Evolutionary conservation across 2,797 vertebrate genomes (phyloP).

Genomic region (Poeciliopsis turneri): DNA sequence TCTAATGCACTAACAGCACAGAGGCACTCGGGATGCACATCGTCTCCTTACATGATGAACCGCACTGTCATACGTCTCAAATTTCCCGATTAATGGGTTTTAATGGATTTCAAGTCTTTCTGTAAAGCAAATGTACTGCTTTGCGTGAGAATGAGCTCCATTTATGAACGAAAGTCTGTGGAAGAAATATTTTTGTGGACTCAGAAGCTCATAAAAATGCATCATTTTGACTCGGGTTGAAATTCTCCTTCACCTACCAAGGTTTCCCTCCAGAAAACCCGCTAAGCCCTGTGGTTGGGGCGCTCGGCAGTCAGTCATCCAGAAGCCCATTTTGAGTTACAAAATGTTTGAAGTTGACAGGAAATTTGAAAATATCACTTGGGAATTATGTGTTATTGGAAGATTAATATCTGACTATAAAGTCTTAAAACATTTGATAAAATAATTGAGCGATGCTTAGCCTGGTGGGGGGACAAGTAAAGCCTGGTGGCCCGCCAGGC

Average conservation of each 20-base stretch:
- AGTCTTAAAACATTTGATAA: no score
- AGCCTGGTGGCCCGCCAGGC: no score
- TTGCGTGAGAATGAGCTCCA: conserved; percentile 15
- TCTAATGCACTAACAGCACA: conserved; percentile 37
- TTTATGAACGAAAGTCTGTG: background rate
- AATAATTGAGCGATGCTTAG: no score
- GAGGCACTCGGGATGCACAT: background rate
- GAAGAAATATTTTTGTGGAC: background rate
- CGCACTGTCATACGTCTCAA: background rate
- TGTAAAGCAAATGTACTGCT: conserved; percentile 4
- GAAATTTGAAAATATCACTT: no score
- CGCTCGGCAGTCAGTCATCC: no score
- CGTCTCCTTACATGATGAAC: background rate
- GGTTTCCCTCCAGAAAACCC: no score
- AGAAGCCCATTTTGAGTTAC: no score
- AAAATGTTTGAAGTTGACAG: no score
- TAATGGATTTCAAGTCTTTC: background rate
- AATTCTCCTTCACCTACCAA: background rate
- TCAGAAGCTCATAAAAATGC: background rate
- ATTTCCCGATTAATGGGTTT: background rate
- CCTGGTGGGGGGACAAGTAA: no score
- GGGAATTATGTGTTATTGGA: no score
- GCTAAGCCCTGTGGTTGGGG: no score
- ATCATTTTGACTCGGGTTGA: background rate
- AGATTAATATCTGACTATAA: no score